Conservation (phyloP, 2,888 invertebrate species). For the Eupeodes luniger region DNA sequence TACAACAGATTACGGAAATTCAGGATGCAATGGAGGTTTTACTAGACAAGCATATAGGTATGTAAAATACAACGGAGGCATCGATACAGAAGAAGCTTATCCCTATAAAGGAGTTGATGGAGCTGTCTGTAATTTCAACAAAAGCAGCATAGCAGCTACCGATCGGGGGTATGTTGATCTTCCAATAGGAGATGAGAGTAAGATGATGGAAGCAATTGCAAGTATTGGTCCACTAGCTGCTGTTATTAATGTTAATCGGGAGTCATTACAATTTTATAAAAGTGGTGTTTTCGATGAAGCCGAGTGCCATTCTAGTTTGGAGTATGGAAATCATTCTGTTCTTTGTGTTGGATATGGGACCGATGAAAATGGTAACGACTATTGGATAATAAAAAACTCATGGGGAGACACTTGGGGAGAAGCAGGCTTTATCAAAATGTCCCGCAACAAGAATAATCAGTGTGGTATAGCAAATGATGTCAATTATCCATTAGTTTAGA, state of each 20-base stretch:
- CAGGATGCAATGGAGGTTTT: constrained; percentile 92
- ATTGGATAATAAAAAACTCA: constrained; percentile 91
- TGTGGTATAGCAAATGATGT: constrained; percentile 94
- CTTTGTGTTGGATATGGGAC: constrained; percentile 84
- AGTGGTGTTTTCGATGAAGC: constrained; percentile 92
- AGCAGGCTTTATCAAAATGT: constrained; percentile 94
- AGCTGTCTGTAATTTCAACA: constrained; percentile 87
- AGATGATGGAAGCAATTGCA: constrained; percentile 91
- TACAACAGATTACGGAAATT: constrained; percentile 92
- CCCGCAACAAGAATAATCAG: constrained; percentile 92
- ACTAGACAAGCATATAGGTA: constrained; percentile 94
- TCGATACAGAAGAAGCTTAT: constrained; percentile 95
- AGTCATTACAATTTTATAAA: constrained; percentile 93
- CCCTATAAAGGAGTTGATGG: constrained; percentile 93
- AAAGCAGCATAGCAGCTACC: constrained; percentile 89
- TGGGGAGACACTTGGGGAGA: constrained; percentile 91
- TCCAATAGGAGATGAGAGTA: constrained; percentile 88
- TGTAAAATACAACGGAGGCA: constrained; percentile 92
- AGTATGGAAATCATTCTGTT: constrained; percentile 91
- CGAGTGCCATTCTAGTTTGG: constrained; percentile 87
- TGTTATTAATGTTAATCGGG: constrained; percentile 94
- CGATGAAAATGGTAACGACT: constrained; percentile 85
- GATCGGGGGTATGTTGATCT: constrained; percentile 93
- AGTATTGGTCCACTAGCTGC: constrained; percentile 93
- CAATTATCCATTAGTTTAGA: constrained; percentile 88